Evolutionary conservation across 2,797 vertebrate genomes (phyloP), one percentile per base, ranked within the genome.

Genomic region (Carduelis carduelis): DNA sequence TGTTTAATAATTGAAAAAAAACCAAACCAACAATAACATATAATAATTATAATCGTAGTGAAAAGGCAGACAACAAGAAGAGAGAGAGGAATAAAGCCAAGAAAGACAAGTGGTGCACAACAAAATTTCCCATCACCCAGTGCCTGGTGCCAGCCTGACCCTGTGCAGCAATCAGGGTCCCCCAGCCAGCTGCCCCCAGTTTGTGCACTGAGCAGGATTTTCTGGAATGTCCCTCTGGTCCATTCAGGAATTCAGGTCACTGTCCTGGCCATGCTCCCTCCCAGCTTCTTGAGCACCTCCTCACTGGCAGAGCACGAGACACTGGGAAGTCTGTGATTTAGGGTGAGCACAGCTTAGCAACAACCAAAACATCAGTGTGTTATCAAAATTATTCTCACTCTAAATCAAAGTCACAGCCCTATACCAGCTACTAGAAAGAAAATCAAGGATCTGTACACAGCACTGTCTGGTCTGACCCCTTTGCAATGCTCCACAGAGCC

Each of bases 41-140:
- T 10, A 55, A 44, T 26, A 7, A 35, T 17, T 22, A 5, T 9
- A 49, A 24, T 27, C 0, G 0, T 15, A 34, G 23, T 64, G 24
- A 52, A 83, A 77, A 71, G 24, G 26, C 14, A 64, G n/a, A 32
- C 30, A 56, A 34, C 16, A 46, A 57, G 70, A 30, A 37, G n/a
- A 39, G n/a, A 68, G 46, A 46, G 24, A 46, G 23, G 70, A 52
- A 46, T 52, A 39, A 77, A 8, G 7, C 17, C 2, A 9, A 37
- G 20, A 30, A 26, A 63, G 28, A 39, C 23, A 30, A 37, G 9
- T 19, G 9, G 6, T 44, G 35, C 27, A 55, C 56, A 56, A 10
- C 14, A 44, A 24, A 32, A 23, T 59, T 32, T 27, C 50, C 26
- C 44, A 46, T 3, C 8, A 46, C 14, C 22, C 50, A 39, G 57